Base-by-base conservation (phyloP, 2,888 invertebrate species). In the Acheta domesticus region DNA sequence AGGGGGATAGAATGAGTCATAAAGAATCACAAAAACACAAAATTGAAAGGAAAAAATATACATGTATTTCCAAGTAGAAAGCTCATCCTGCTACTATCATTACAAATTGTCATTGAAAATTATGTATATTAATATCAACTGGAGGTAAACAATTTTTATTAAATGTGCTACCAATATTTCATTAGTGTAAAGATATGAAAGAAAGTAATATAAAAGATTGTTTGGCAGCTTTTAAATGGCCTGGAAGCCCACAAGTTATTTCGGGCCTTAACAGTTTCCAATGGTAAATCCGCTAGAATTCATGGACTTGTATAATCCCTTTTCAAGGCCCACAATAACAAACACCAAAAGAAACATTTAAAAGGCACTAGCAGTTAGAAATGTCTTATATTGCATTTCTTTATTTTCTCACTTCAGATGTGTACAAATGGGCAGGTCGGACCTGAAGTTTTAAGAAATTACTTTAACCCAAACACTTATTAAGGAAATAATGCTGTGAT, bases 261-360 rank as follows among this genome's bases (percentile, higher is more conserved):
- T 62, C 11, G 62, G 62, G 62, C 62, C 62, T 62, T 62, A 62
- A 19, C 16, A 62, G 62, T 62, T 19, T 19, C 14, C 62, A 62
- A 62, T 19, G n/a, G 14, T 62, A 62, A 16, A 14, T n/a, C 14
- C 62, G 14, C 16, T 62, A 19, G 62, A 36, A 36, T 36, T 62
- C n/a, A 62, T 62, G 62, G n/a, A 62, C n/a, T 36, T 36, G 36
- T 36, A 5, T 36, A 36, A 62, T 62, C 8, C 62, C n/a, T 62
- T 62, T 62, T 62, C n/a, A 62, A 62, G 62, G 62, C 62, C 62
- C 62, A 62, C 62, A 19, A n/a, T 62, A 62, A 62, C 62, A 19
- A 62, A 62, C n/a, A 36, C 62, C 16, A 16, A 62, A 14, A 62
- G 8, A 62, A 62, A 62, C 62, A 62, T 62, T 62, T 62, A n/a